These are phyloP conservation scores for Gymnoscopelus microlampas DNA, from an alignment of 2,797 vertebrate genomes.

Conservation along the genomic window DNA sequence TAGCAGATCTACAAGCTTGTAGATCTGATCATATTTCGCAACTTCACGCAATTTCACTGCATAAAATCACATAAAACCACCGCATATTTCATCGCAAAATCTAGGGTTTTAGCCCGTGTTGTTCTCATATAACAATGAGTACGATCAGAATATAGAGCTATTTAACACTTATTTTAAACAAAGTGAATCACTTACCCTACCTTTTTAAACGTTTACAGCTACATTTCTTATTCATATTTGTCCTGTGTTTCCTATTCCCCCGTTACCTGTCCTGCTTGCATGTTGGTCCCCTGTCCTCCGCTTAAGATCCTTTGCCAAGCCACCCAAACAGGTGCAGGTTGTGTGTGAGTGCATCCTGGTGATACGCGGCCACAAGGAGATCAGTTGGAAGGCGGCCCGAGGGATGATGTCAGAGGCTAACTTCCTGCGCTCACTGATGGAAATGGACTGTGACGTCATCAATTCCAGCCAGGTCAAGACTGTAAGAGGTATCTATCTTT, in stretches of 20 bases:
- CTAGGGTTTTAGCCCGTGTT: too few relatives aligned
- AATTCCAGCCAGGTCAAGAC: slow-evolving; percentile 85
- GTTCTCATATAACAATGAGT: too few relatives aligned
- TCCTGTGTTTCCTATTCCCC: background rate
- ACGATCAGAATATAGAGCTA: background rate
- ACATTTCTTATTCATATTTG: too few relatives aligned
- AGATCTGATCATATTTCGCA: too few relatives aligned
- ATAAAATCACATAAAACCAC: too few relatives aligned
- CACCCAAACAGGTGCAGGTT: slow-evolving; percentile 92
- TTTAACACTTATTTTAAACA: too few relatives aligned
- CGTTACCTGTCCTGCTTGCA: background rate
- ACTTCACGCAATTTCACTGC: too few relatives aligned
- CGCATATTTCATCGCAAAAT: too few relatives aligned
- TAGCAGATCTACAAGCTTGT: too few relatives aligned
- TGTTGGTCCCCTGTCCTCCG: background rate
- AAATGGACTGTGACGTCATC: slow-evolving; percentile 92
- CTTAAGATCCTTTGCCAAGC: slow-evolving; percentile 93
- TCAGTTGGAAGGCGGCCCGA: slow-evolving; percentile 93
- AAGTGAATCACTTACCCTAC: background rate
- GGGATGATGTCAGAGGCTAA: slow-evolving; percentile 97
- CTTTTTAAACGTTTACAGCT: slow-evolving; percentile 1
- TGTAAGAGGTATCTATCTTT: slow-evolving; percentile 83
- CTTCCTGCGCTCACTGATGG: slow-evolving; percentile 91
- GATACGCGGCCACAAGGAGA: slow-evolving; percentile 92
- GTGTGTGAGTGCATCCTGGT: slow-evolving; percentile 97